Evolutionary conservation across 2,113 vertebrate genomes (phyloP), one percentile per base, ranked within the genome.

Genomic region (Melanerpes aurifrons): DNA sequence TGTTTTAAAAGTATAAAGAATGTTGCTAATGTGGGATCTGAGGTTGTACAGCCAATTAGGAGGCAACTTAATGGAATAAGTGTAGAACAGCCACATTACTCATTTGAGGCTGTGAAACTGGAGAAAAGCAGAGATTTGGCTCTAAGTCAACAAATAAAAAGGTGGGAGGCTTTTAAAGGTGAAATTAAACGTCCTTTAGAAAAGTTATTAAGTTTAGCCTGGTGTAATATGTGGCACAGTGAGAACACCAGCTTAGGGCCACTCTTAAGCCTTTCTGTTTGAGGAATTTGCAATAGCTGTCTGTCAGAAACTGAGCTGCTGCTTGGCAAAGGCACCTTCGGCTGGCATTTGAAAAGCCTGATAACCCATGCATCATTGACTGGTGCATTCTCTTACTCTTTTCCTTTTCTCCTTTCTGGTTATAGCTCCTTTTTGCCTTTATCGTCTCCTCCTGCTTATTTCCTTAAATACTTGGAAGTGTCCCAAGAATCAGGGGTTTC

Each of bases 131-230:
- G 48, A 75, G 35, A 81, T 58, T 73, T 94, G 82, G 68, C 72
- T 47, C 2, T 1, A 54, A 90, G 54, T 78, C 85, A 93, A 37
- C 47, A 72, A 50, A 56, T 54, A 22, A 72, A 70, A 76, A 85
- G 32, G 45, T 54, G 11, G n/a, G 62, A 21, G 43, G 7, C 37
- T 62, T 78, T 25, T 29, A 54, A 89, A 95, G 79, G 67, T 84
- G 81, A 78, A 91, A 83, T 81, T 73, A 86, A 96, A 96, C 86
- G 56, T 18, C 63, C 22, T 89, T 85, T 37, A 25, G 16, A 77
- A 43, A 92, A 69, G 64, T 10, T 1, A 3, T 14, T 4, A 15
- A 48, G 40, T 29, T 72, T 69, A 63, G 57, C 2, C 13, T 10
- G 4, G 3, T 47, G 16, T 72, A 71, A 18, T 67, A 5, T 12